Conservation (phyloP, 2,113 vertebrate genomes). For the Oncorhynchus gorbuscha region DNA sequence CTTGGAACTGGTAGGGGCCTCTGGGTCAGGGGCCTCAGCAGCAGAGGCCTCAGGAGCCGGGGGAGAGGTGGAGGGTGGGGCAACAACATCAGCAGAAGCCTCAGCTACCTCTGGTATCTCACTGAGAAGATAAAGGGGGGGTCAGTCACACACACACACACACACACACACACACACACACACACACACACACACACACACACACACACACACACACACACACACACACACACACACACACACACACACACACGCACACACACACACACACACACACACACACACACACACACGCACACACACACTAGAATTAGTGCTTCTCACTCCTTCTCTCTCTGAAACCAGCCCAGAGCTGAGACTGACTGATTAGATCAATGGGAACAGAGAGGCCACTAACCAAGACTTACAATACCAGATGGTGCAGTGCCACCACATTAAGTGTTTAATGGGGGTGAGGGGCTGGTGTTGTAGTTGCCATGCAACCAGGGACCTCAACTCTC, state of each 20-base stretch:
- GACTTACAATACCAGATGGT: no score
- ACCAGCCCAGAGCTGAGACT: slow-evolving; percentile 2
- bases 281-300: no score
- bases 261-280: no score
- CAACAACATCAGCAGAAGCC: slow-evolving; percentile 5
- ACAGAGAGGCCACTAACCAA: no score
- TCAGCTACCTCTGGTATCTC: slow-evolving; percentile 67
- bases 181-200: accelerated
- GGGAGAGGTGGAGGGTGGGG: slow-evolving; percentile 39
- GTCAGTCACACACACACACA: no score
- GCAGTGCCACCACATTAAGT: slow-evolving; percentile 17
- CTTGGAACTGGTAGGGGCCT: slow-evolving; percentile 56
- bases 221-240: no score
- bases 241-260: no score
- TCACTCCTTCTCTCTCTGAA: not conserved
- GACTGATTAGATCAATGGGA: not conserved
- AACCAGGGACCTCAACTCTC: not conserved
- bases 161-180: no score
- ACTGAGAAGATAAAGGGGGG: slow-evolving; percentile 56
- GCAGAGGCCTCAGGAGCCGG: slow-evolving; percentile 34
- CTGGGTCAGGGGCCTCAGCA: not conserved
- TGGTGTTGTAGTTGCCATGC: slow-evolving; percentile 25
- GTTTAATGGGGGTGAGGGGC: slow-evolving; percentile 5
- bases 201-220: no score
- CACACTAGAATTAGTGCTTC: no score